Evolutionary conservation across 2,888 invertebrate species (phyloP), one percentile per base, ranked within the genome.

Genomic region (Drosophila ezoana): DNA sequence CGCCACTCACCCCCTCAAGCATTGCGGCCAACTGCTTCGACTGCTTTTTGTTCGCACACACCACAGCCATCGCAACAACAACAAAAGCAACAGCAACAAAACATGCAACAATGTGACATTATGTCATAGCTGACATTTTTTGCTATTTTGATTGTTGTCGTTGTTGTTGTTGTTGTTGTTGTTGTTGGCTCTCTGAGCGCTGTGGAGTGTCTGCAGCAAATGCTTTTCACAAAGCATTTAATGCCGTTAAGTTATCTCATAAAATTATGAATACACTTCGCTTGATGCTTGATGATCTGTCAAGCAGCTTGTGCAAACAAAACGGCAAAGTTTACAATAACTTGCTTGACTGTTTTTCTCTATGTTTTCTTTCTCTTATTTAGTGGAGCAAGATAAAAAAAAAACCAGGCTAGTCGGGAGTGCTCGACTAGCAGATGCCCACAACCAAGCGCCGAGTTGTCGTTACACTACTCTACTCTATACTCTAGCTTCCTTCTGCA

Each of bases 21-120:
- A 9, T 8, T 11, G 28, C 8, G 28, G 28, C 38, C 1, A 49
- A 53, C 53, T 53, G 43, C 48, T 37, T 43, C 37, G 14, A 14
- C 41, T 33, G 37, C 48, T 35, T 48, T 53, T 60, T 60, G 60
- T 66, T 52, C 45, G 32, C 59, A 9, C 59, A 9, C 48, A 33
- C 23, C 40, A 40, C 44, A 45, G 28, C 28, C 8, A 28, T 8
- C 28, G 16, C 44, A 45, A 45, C 35, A 44, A 41, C 32, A 65
- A 45, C 45, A 66, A 48, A 20, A 61, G 41, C 41, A 48, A 32
- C 40, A 43, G 32, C 49, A 44, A 45, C 33, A 43, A 45, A 41
- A 41, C 75, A 60, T 60, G 75, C 75, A 74, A 66, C 76, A 70
- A 70, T 79, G 60, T 75, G 60, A 70, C 76, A 76, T 79, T 70